Evolutionary conservation across 2,797 vertebrate genomes (phyloP).

Genomic region (Dermochelys coriacea): DNA sequence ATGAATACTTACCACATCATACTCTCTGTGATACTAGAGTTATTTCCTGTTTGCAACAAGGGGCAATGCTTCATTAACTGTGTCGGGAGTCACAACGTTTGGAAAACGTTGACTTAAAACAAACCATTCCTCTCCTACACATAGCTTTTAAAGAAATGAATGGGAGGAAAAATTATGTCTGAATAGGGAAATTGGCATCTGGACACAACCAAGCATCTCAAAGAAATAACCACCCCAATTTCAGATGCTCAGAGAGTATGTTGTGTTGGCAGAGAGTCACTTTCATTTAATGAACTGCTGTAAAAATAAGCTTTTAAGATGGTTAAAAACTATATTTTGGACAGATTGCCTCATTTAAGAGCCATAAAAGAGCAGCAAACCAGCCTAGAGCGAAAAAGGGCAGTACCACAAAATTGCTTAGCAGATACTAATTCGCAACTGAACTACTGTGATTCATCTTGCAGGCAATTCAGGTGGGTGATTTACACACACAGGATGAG

Average conservation of each 20-base stretch:
- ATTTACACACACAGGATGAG: conserved; percentile 23
- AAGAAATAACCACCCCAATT: background rate
- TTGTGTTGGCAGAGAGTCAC: background rate
- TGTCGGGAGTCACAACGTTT: background rate
- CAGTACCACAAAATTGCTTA: rapidly evolving
- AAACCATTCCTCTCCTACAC: background rate
- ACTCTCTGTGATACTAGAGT: background rate
- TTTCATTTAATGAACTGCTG: background rate
- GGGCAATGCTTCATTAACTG: background rate
- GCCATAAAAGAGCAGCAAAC: background rate
- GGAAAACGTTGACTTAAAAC: background rate
- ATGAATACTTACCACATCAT: background rate
- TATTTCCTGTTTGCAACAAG: background rate
- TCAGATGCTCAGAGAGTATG: background rate
- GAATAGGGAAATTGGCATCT: background rate
- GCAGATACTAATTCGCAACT: background rate
- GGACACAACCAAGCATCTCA: background rate
- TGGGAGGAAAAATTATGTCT: background rate
- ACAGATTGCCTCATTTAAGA: background rate
- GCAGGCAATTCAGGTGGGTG: conserved; percentile 27
- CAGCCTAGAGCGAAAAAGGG: background rate
- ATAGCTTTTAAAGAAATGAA: background rate
- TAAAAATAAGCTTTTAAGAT: background rate
- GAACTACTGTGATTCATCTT: background rate
- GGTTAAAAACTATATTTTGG: background rate